Percentiles rank a stretch among this genome's conserved stretches.
phyloP scores from a whole-genome alignment of 2,888 invertebrate genomes.

The Xylocampa areola region DNA sequence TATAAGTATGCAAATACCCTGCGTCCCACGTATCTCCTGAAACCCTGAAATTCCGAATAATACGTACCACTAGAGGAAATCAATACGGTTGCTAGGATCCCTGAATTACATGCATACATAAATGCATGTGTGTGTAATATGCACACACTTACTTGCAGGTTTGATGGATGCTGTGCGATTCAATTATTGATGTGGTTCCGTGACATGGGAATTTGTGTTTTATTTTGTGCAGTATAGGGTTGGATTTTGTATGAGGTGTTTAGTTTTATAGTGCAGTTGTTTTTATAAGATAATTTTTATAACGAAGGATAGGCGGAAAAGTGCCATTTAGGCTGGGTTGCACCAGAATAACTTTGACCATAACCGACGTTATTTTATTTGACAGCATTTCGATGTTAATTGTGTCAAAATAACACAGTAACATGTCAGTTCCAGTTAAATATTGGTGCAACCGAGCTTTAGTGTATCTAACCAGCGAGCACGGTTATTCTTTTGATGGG shows the following conservation, averaged over 20 bases:
- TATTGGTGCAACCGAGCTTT: too few species aligned
- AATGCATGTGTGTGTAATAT: conserved; percentile 6
- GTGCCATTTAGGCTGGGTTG: too few species aligned
- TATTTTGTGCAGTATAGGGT: neutral
- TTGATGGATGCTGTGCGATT: conserved; percentile 38
- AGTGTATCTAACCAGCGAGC: too few species aligned
- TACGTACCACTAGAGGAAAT: conserved; percentile 25
- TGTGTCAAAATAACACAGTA: too few species aligned
- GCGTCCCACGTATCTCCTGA: conserved; percentile 21
- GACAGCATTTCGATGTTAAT: too few species aligned
- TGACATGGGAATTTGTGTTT: conserved; percentile 6
- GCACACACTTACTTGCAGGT: conserved; percentile 28
- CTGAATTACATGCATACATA: conserved; percentile 19
- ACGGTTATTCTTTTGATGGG: too few species aligned
- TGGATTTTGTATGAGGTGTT: conserved; percentile 1
- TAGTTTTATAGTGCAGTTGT: conserved; percentile 28
- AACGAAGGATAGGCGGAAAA: neutral
- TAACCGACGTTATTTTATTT: too few species aligned
- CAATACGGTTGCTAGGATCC: conserved; percentile 49
- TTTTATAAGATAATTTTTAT: conserved; percentile 13
- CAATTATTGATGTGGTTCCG: conserved; percentile 26
- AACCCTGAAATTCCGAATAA: conserved; percentile 37
- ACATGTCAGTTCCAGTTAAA: too few species aligned
- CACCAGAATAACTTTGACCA: too few species aligned
- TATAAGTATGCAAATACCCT: neutral